phyloP scores from a whole-genome alignment of 2,113 vertebrate genomes.

The Ginglymostoma cirratum region DNA sequence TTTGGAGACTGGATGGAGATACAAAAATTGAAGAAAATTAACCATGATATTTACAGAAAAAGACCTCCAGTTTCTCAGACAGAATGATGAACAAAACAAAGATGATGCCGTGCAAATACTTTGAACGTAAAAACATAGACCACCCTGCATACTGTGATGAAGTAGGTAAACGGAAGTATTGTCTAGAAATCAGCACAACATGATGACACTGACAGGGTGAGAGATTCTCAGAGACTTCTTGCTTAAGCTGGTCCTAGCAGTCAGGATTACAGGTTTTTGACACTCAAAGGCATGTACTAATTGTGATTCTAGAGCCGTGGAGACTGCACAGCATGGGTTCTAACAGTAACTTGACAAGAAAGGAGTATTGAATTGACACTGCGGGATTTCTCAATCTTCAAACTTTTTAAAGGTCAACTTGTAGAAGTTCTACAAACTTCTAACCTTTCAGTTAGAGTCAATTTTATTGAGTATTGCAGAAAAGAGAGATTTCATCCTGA shows the following conservation, averaged over 20 bases:
- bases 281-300: not conserved
- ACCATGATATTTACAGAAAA: not conserved
- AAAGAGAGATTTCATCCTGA: not conserved
- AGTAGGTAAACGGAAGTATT: not conserved
- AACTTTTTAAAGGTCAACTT: not conserved
- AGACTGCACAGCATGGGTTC: not conserved
- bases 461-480: not conserved
- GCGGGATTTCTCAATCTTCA: not conserved
- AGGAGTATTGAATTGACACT: not conserved
- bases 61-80: not conserved
- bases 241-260: not conserved
- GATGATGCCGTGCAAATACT: not conserved
- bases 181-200: no score
- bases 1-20: not conserved
- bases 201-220: not conserved
- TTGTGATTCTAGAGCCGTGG: not conserved
- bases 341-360: not conserved
- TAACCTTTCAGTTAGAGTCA: not conserved
- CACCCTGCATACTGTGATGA: not conserved
- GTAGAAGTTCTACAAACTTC: not conserved
- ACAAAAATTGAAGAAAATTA: not conserved
- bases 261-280: not conserved
- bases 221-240: not conserved
- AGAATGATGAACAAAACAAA: not conserved
- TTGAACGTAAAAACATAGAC: not conserved